Conservation (phyloP, 2,113 vertebrate genomes). For the Python bivittatus region DNA sequence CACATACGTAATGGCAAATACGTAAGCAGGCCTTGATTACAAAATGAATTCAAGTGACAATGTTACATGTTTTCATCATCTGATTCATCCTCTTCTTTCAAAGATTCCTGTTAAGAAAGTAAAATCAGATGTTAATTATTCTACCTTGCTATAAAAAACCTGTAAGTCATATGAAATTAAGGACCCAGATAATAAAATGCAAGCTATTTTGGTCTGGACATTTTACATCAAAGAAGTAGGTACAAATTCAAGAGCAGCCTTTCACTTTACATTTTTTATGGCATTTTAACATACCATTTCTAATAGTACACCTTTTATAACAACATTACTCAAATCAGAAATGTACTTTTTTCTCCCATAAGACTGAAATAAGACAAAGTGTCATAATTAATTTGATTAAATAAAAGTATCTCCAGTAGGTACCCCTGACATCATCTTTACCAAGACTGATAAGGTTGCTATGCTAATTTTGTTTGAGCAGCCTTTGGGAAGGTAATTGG, state of each 20-base stretch:
- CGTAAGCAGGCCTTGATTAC: conserved; percentile 62
- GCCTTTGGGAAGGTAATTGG: too few relatives aligned
- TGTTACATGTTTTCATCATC: conserved; percentile 98
- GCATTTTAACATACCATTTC: background rate
- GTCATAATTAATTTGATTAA: background rate
- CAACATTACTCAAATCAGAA: background rate
- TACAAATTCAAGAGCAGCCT: background rate
- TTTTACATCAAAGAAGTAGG: background rate
- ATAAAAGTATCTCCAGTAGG: background rate
- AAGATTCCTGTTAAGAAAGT: conserved; percentile 85
- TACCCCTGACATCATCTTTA: background rate
- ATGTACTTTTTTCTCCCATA: background rate
- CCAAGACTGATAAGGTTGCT: background rate
- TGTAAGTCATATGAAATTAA: background rate
- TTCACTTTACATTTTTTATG: background rate
- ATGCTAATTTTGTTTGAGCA: background rate
- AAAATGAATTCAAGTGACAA: conserved; percentile 63
- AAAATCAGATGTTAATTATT: background rate
- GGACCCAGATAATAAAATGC: background rate
- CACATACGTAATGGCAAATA: conserved; percentile 51
- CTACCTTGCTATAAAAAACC: background rate
- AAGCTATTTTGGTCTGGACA: background rate
- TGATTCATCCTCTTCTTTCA: conserved; percentile 98
- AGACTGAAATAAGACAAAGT: background rate
- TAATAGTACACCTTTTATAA: too few relatives aligned